Base-by-base conservation (phyloP, 2,113 vertebrate genomes). In the Caloenas nicobarica region DNA sequence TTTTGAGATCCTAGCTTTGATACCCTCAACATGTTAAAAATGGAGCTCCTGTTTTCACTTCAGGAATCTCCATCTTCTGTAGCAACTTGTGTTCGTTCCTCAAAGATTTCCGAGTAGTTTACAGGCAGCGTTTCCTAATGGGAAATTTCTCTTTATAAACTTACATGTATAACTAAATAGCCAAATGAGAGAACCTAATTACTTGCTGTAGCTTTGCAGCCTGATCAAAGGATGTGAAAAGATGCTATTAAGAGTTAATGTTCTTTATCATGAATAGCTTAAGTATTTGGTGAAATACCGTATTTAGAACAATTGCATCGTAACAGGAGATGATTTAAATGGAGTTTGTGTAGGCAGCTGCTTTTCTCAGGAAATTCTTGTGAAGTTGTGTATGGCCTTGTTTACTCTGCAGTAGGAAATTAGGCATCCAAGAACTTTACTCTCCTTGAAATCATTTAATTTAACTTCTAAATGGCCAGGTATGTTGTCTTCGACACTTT, bases 341-440 rank as follows among this genome's bases (percentile, higher is more conserved):
- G 78, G 81, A 80, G 68, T 64, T 60, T 74, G 79, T 80, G 68
- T 94, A 81, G 91, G 82, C 81, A 96, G 81, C 80, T 78, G 57
- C 44, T 91, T 91, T 93, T 92, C 40, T 72, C 57, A 81, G 91
- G 92, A 92, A 95, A 81, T 92, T 87, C 81, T 87, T 92, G 80
- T 62, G 51, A 84, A 74, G 89, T 71, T 81, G 34, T 69, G n/a
- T n/a, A n/a, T 87, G 79, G 61, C 73, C 66, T 57, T 95, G 77
- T 91, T 94, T 78, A 65, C 40, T 76, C 42, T 80, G 74, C 58
- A 65, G 54, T 65, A 61, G 66, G 74, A 72, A 87, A 80, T 65
- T 7, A 44, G 50, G 62, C 82, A 70, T 69, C n/a, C 34, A 53
- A 91, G 74, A 86, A 48, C 62, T 76, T 16, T 7, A 29, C n/a